These are phyloP conservation scores for Physeter macrocephalus DNA, from an alignment of 2,113 vertebrate genomes.

Conservation along the genomic window DNA sequence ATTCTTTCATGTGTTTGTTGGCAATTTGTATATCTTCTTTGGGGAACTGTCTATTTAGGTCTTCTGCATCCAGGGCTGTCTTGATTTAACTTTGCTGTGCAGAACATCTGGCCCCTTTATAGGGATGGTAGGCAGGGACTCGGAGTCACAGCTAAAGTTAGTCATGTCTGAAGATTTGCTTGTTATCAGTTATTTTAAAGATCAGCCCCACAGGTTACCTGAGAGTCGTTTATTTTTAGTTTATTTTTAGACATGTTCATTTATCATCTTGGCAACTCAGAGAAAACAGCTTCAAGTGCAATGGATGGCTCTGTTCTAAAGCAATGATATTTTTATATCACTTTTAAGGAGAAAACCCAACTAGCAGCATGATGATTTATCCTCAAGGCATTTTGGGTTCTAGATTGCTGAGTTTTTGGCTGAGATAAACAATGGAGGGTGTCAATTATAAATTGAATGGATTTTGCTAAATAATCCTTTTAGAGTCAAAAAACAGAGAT, in stretches of 20 bases:
- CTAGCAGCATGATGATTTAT: neutral
- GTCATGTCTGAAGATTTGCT: constrained; percentile 16
- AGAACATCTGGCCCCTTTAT: neutral
- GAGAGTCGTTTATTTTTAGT: constrained; percentile 58
- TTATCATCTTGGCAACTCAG: constrained; percentile 52
- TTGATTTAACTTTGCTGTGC: neutral
- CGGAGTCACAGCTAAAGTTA: neutral
- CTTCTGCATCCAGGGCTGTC: too few species aligned
- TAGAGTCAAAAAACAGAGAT: neutral
- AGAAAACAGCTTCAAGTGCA: constrained; percentile 47
- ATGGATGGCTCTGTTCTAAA: constrained; percentile 30
- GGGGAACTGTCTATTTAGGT: too few species aligned
- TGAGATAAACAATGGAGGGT: constrained; percentile 1
- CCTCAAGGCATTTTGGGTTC: neutral
- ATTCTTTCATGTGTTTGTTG: too few species aligned
- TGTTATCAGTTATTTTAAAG: constrained; percentile 2
- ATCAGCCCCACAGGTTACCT: constrained; percentile 43
- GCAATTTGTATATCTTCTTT: too few species aligned
- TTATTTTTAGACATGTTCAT: constrained; percentile 66
- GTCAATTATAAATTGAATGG: neutral
- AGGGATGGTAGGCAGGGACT: neutral
- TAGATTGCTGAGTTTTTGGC: constrained; percentile 8
- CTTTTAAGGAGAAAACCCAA: constrained; percentile 3
- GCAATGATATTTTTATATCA: neutral
- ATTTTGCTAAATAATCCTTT: constrained; percentile 35